phyloP scores from a whole-genome alignment of 1,140 invertebrate genomes.

The Bradysia coprophila region DNA sequence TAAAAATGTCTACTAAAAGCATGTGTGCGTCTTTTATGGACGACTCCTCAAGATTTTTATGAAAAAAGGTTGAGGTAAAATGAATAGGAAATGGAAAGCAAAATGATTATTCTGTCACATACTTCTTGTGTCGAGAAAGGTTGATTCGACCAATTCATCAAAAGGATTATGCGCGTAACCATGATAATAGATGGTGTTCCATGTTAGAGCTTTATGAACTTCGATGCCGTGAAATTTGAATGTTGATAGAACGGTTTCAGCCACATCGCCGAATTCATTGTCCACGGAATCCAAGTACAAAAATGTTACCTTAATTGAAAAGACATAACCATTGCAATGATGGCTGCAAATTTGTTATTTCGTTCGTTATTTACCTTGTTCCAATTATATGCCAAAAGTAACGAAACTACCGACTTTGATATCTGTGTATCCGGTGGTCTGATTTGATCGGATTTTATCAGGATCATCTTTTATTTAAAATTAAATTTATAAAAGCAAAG shows the following conservation, averaged over 20 bases:
- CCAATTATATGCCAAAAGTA: conserved; percentile 62
- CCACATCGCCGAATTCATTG: conserved; percentile 50
- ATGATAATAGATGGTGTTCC: conserved; percentile 59
- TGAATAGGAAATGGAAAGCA: no score
- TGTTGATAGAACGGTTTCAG: conserved; percentile 47
- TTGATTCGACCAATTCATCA: conserved; percentile 50
- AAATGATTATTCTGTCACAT: no score
- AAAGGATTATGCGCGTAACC: conserved; percentile 65
- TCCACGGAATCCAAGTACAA: conserved; percentile 51
- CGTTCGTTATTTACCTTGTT: conserved; percentile 41
- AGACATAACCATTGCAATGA: not conserved
- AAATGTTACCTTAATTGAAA: conserved; percentile 38
- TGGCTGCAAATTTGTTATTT: not conserved
- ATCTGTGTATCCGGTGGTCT: conserved; percentile 86
- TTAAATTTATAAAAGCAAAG: no score
- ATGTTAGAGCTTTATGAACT: conserved; percentile 40
- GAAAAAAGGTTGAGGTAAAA: no score
- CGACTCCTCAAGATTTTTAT: no score
- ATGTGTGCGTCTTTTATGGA: no score
- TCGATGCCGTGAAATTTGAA: conserved; percentile 45
- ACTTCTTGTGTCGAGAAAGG: conserved; percentile 64
- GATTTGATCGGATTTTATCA: no score
- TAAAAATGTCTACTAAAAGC: no score
- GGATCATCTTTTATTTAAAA: no score
- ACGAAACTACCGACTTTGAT: conserved; percentile 68